These are phyloP conservation scores for Pseudorectes ferrugineus DNA, from an alignment of 2,113 vertebrate genomes.

Conservation along the genomic window DNA sequence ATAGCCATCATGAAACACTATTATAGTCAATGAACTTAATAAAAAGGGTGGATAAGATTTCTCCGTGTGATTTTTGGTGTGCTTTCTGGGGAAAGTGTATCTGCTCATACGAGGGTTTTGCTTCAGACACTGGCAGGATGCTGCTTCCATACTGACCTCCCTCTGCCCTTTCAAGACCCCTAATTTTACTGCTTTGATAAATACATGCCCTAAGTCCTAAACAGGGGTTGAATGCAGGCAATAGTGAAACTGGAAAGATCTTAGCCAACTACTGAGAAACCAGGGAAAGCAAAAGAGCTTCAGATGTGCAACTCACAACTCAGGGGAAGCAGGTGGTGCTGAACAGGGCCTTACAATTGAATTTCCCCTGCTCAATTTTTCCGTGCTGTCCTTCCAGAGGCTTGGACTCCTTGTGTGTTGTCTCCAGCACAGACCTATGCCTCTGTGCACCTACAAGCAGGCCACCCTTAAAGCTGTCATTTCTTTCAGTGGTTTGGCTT, in stretches of 20 bases:
- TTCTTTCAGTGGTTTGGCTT: background rate
- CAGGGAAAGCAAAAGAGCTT: background rate
- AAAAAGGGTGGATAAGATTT: background rate
- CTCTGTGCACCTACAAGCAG: background rate
- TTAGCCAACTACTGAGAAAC: background rate
- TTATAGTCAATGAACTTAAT: background rate
- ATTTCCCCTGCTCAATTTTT: fast-evolving
- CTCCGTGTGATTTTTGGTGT: background rate
- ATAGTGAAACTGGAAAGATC: background rate
- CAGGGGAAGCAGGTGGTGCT: background rate
- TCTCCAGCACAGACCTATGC: background rate
- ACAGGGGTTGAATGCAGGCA: background rate
- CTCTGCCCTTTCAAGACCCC: background rate
- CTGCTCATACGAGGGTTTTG: background rate
- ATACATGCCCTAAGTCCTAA: background rate
- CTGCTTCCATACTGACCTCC: background rate
- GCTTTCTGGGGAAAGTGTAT: background rate
- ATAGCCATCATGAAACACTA: background rate
- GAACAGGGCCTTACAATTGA: background rate
- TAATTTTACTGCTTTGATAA: background rate
- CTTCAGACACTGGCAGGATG: background rate
- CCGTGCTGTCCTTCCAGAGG: background rate
- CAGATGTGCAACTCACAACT: background rate
- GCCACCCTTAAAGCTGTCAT: background rate
- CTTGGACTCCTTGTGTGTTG: background rate